Base-by-base conservation (phyloP, 1,140 invertebrate species). In the Araneus ventricosus region DNA sequence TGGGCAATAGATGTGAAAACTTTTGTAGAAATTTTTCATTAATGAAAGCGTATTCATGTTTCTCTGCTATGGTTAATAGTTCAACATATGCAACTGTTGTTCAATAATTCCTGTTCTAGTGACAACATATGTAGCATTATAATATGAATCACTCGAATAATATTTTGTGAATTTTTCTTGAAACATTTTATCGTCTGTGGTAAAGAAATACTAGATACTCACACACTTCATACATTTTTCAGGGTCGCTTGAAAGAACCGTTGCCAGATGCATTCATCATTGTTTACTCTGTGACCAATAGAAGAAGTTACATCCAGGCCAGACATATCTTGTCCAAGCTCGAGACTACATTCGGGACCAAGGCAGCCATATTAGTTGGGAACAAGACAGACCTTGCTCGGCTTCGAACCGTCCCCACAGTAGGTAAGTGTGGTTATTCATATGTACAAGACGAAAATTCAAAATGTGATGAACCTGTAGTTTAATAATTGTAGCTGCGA, bases 381-480 rank as follows among this genome's bases (percentile, higher is more conserved):
- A 99, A 99, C 95, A 99, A 99, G 96, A 97, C 98, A 93, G 99
- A 99, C 95, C 96, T 99, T 94, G 99, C 98, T 41, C 96, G 99
- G 93, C 98, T 98, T 95, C 96, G 98, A 95, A 97, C 97, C 39
- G 98, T 99, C 20, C 97, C 97, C 24, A 97, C 97, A 39, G 97
- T 98, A 96, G 98, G 98, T 99, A 96, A 96, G 95, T n/a, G 84
- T 3, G 4, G 7, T 4, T 10, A 22, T 67, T 27, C 8, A 63
- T 63, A n/a, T 63, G n/a, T 27, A 63, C 10, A 8, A 52, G 1
- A 52, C 10, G n/a, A n/a, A n/a, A n/a, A 52, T 52, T 14, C 45
- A 52, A 17, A 2, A 8, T 52, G 3, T 17, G 5, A 52, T 17
- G 45, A 52, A 52, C 1, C 45, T 1, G 1, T 14, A 17, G 10